A percentile compares a stretch with the other conserved stretches of the same genome.
Conservation (phyloP, 2,888 invertebrate genomes). For the Balanococcus diminutus region DNA sequence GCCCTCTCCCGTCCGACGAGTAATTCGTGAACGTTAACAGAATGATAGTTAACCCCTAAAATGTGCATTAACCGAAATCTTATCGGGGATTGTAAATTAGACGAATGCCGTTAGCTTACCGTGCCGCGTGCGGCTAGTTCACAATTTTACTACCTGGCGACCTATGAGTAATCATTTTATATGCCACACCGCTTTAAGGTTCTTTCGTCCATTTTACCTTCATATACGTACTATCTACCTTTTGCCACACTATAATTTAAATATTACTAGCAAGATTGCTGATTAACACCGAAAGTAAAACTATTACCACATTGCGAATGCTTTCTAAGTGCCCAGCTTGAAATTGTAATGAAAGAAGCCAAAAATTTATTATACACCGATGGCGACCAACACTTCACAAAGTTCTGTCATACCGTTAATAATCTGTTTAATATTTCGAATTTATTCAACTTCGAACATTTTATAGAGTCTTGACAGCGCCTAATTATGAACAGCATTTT, state of each 20-base stretch:
- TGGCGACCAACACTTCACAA: no score
- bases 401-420: no score
- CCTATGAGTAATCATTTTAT: neutral
- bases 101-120: conserved; percentile 27
- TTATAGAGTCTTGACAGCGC: no score
- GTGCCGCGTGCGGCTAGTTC: neutral
- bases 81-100: conserved; percentile 32
- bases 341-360: no score
- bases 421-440: no score
- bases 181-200: neutral
- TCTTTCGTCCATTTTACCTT: neutral
- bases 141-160: conserved; percentile 29
- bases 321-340: neutral
- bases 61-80: conserved; percentile 40
- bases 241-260: conserved; percentile 9
- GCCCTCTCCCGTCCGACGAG: neutral
- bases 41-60: conserved; percentile 30
- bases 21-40: conserved; percentile 38
- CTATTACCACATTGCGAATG: neutral
- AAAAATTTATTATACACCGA: no score
- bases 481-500: no score
- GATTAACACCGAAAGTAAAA: neutral
- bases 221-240: neutral
- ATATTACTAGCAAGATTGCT: neutral
- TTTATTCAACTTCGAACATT: no score